Evolutionary conservation across 2,888 invertebrate genomes (phyloP).

Genomic region (Diloba caeruleocephala): DNA sequence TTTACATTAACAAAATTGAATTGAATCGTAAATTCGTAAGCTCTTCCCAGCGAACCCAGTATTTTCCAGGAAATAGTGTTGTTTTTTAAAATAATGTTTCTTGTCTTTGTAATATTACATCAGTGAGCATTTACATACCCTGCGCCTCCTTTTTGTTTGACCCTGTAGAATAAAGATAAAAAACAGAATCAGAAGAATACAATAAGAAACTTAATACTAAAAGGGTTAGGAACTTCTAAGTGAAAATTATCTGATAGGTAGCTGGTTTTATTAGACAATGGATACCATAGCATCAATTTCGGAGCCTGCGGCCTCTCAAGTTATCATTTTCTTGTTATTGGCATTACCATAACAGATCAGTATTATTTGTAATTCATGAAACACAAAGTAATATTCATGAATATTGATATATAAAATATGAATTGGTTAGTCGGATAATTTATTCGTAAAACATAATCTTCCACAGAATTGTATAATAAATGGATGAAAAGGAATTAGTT

Average conservation of each 20-base stretch:
- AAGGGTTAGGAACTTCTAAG: conserved; percentile 21
- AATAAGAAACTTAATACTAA: not conserved
- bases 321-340: conserved; percentile 35
- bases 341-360: conserved; percentile 46
- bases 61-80: too few relatives aligned
- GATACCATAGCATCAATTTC: conserved; percentile 23
- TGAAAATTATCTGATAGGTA: conserved; percentile 26
- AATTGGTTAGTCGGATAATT: conserved; percentile 25
- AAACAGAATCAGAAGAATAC: too few relatives aligned
- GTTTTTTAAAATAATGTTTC: too few relatives aligned
- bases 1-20: too few relatives aligned
- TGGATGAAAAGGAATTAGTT: conserved; percentile 15
- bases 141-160: too few relatives aligned
- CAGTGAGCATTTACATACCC: too few relatives aligned
- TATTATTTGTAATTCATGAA: conserved; percentile 43
- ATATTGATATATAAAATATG: conserved; percentile 30
- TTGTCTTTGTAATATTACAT: too few relatives aligned
- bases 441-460: conserved; percentile 15
- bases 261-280: conserved; percentile 17
- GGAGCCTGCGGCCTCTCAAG: conserved; percentile 17
- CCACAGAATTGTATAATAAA: conserved; percentile 6
- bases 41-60: too few relatives aligned
- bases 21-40: too few relatives aligned
- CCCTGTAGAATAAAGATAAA: too few relatives aligned
- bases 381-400: conserved; percentile 39